Evolutionary conservation across 2,888 invertebrate species (phyloP).

Genomic region (Scotopteryx bipunctaria): DNA sequence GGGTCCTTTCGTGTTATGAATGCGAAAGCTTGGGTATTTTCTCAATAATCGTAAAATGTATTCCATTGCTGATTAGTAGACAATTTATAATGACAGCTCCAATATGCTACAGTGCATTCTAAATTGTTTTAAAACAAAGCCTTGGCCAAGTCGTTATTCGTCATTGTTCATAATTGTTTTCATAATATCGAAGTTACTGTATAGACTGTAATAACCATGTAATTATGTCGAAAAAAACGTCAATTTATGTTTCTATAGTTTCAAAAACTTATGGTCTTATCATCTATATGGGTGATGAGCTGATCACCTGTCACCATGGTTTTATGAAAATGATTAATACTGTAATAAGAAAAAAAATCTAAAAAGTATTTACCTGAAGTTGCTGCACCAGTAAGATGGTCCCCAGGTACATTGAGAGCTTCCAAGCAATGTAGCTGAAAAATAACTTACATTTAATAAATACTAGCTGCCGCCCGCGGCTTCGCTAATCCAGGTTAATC

Average conservation of each 20-base stretch:
- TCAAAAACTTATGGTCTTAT: too few relatives aligned
- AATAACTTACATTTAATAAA: neutral
- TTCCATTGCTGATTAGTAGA: neutral
- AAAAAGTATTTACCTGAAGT: conserved; percentile 62
- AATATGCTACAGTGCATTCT: neutral
- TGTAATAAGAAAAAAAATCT: neutral
- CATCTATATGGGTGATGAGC: too few relatives aligned
- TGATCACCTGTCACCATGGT: too few relatives aligned
- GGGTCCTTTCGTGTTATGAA: too few relatives aligned
- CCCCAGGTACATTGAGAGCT: conserved; percentile 89
- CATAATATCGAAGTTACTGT: conserved; percentile 3
- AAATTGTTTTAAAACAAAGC: conserved; percentile 2
- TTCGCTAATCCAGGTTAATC: too few relatives aligned
- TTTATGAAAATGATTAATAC: neutral
- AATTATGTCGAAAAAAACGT: too few relatives aligned
- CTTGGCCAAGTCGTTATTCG: neutral
- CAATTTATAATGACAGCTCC: neutral
- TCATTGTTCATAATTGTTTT: conserved; percentile 13
- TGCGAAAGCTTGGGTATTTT: too few relatives aligned
- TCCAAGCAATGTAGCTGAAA: conserved; percentile 72
- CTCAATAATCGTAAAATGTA: neutral
- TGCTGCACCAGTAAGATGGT: conserved; percentile 91
- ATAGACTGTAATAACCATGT: too few relatives aligned
- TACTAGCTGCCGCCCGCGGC: too few relatives aligned
- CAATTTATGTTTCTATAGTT: neutral